Evolutionary conservation across 2,888 invertebrate species (phyloP).

Genomic region (Colostygia pectinataria): DNA sequence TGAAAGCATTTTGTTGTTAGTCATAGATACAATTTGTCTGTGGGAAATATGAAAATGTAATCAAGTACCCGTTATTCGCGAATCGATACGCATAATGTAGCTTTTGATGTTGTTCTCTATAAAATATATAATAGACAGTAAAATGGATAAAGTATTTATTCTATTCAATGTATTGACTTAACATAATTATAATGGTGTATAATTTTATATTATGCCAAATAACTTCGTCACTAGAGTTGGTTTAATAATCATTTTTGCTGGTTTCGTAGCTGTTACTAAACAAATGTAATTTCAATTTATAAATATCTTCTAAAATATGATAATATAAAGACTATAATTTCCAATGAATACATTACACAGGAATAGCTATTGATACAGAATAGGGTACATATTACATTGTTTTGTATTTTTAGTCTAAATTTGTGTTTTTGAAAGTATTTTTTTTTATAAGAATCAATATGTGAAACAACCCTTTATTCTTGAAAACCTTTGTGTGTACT

Average conservation of each 20-base stretch:
- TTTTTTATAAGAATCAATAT: slow-evolving; percentile 36
- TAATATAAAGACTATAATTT: too few species aligned
- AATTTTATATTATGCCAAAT: too few species aligned
- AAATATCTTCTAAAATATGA: slow-evolving; percentile 5
- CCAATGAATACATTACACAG: too few species aligned
- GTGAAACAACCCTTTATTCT: slow-evolving; percentile 33
- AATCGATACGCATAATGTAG: slow-evolving; percentile 6
- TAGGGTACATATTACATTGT: slow-evolving; percentile 34
- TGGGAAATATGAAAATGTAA: slow-evolving; percentile 9
- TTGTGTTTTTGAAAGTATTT: slow-evolving; percentile 33
- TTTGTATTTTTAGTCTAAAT: slow-evolving; percentile 41
- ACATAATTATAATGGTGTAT: too few species aligned
- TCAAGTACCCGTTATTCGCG: slow-evolving; percentile 18
- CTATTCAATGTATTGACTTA: too few species aligned
- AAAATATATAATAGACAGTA: slow-evolving; percentile 8
- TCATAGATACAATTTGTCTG: slow-evolving; percentile 11
- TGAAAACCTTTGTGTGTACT: slow-evolving; percentile 35
- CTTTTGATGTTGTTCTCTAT: slow-evolving; percentile 24
- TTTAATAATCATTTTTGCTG: neutral
- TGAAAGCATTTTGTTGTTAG: too few species aligned
- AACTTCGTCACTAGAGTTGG: too few species aligned
- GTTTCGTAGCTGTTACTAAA: neutral
- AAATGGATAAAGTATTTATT: neutral
- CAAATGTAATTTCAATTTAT: slow-evolving; percentile 7
- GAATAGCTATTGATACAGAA: slow-evolving; percentile 5